A percentile compares a stretch with the other conserved stretches of the same genome.
Evolutionary conservation across 2,797 vertebrate species (phyloP).

Genomic region (Leucoraja ocellata): DNA sequence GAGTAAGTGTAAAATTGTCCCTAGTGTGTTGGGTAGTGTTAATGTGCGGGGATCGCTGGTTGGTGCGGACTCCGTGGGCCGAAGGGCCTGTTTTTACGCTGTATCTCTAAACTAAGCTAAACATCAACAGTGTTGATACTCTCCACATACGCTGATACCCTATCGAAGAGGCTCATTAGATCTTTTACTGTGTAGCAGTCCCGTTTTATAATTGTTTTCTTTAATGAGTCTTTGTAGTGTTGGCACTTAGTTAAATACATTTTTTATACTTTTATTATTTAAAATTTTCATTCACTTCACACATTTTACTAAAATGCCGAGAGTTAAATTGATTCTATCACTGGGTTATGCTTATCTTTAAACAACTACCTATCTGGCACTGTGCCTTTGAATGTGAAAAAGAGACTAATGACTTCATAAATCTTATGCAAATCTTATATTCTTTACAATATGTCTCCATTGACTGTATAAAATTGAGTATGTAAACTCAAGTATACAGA

Average conservation of each 20-base stretch:
- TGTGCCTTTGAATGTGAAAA: neutral
- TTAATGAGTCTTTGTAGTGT: neutral
- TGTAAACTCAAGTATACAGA: too few relatives aligned
- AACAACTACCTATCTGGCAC: neutral
- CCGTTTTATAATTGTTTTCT: neutral
- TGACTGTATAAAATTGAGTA: neutral
- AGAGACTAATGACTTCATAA: neutral
- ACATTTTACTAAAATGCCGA: neutral
- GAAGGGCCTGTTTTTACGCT: too few relatives aligned
- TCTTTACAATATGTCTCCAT: neutral
- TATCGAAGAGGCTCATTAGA: neutral
- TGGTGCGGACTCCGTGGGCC: too few relatives aligned
- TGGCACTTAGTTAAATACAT: slow-evolving; percentile 4
- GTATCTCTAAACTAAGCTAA: too few relatives aligned
- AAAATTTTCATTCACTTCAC: neutral
- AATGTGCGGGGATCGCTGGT: too few relatives aligned
- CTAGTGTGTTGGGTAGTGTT: too few relatives aligned
- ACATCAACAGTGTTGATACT: too few relatives aligned
- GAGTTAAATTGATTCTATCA: neutral
- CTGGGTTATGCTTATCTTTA: neutral
- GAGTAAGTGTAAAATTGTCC: too few relatives aligned
- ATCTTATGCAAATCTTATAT: neutral
- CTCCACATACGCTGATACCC: neutral
- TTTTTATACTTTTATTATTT: neutral
- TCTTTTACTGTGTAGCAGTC: neutral